A percentile compares a stretch with the other conserved stretches of the same genome.
These are phyloP conservation scores for Drosophila dives DNA, from an alignment of 2,888 invertebrate genomes.

Conservation along the genomic window DNA sequence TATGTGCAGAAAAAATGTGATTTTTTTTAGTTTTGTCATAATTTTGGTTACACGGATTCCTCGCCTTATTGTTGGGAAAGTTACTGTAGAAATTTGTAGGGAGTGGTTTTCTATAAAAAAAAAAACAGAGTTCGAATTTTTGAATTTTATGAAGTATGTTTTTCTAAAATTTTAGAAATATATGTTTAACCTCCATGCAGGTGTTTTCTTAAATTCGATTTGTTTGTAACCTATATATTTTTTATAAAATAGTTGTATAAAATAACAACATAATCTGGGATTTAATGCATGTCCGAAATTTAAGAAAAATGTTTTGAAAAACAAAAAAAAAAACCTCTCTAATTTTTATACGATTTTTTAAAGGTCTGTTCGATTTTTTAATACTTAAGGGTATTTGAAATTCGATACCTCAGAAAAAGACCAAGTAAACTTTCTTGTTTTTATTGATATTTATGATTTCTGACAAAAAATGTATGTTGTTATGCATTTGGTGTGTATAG, in stretches of 20 bases:
- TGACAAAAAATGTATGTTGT: conserved; percentile 75
- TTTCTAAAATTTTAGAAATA: background rate
- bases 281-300: background rate
- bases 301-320: background rate
- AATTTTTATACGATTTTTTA: background rate
- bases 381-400: conserved; percentile 9
- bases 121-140: background rate
- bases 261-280: background rate
- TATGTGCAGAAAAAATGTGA: background rate
- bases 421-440: conserved; percentile 39
- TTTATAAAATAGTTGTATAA: too few species aligned
- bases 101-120: too few species aligned
- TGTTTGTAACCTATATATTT: too few species aligned
- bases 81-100: background rate
- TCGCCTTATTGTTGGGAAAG: background rate
- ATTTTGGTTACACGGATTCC: background rate
- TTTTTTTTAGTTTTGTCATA: background rate
- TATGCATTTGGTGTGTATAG: conserved; percentile 59
- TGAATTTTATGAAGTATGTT: background rate
- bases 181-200: background rate
- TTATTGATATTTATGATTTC: conserved; percentile 79
- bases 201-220: background rate
- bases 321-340: background rate
- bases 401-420: background rate
- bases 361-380: background rate